Conservation (phyloP, 2,888 invertebrate genomes). For the Xylocampa areola region DNA sequence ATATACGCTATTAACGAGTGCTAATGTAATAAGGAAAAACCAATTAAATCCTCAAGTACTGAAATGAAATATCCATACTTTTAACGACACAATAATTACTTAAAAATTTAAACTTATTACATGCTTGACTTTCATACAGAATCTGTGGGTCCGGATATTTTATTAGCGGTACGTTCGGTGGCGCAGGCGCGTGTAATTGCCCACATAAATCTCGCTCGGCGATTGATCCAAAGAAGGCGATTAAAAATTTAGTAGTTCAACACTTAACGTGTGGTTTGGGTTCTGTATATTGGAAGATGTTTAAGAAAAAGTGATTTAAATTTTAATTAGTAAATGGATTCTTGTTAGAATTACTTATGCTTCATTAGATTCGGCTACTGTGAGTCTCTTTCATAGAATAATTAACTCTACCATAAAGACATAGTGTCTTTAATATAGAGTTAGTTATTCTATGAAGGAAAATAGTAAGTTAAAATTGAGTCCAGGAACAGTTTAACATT, state of each 20-base stretch:
- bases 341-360: slow-evolving; percentile 17
- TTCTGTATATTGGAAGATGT: slow-evolving; percentile 21
- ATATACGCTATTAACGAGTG: too few relatives aligned
- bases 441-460: too few relatives aligned
- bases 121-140: slow-evolving; percentile 23
- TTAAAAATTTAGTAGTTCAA: slow-evolving; percentile 59
- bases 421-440: too few relatives aligned
- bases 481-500: too few relatives aligned
- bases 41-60: too few relatives aligned
- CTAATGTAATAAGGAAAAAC: too few relatives aligned
- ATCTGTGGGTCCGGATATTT: slow-evolving; percentile 32
- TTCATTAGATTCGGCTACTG: too few relatives aligned
- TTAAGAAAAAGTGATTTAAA: background rate
- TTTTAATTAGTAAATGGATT: slow-evolving; percentile 3
- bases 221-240: slow-evolving; percentile 60
- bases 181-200: slow-evolving; percentile 61
- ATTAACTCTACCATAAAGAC: too few relatives aligned
- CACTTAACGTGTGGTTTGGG: slow-evolving; percentile 29
- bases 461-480: too few relatives aligned
- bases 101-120: slow-evolving; percentile 21
- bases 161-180: slow-evolving; percentile 45
- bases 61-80: too few relatives aligned
- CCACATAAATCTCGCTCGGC: slow-evolving; percentile 63
- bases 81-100: slow-evolving; percentile 33
- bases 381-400: too few relatives aligned